Percentiles rank a stretch among this genome's conserved stretches.
phyloP scores from a whole-genome alignment of 2,888 invertebrate species.

The Melinaea menophilus region DNA sequence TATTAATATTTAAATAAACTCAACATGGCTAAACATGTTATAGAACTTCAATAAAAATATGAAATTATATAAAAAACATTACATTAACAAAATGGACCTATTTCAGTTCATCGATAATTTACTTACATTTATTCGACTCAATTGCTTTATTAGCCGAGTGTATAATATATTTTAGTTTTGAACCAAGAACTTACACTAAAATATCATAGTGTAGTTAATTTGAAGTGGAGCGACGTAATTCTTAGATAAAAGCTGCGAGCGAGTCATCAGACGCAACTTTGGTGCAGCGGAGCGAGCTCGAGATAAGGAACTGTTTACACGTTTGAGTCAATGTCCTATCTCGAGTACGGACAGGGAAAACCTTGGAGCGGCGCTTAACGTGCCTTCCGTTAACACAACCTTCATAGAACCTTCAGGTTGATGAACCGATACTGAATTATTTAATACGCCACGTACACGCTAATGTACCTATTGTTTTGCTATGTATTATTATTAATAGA shows the following conservation, averaged over 20 bases:
- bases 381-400: constrained; percentile 53
- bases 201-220: constrained; percentile 4
- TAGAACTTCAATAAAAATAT: too few species aligned
- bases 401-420: constrained; percentile 50
- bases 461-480: constrained; percentile 35
- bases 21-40: too few species aligned
- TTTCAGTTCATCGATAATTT: too few species aligned
- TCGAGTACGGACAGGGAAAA: constrained; percentile 66
- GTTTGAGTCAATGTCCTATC: constrained; percentile 77
- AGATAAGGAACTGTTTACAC: constrained; percentile 78
- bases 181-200: too few species aligned
- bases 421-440: constrained; percentile 48
- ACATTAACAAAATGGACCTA: too few species aligned
- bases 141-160: too few species aligned
- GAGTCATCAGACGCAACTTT: constrained; percentile 43
- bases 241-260: constrained; percentile 72
- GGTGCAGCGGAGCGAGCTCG: constrained; percentile 56
- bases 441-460: constrained; percentile 32
- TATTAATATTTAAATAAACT: too few species aligned
- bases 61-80: too few species aligned
- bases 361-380: constrained; percentile 63
- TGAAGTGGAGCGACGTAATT: constrained; percentile 45
- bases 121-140: too few species aligned
- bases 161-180: too few species aligned
- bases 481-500: not conserved